Percentiles rank a stretch among this genome's conserved stretches.
phyloP scores from a whole-genome alignment of 2,888 invertebrate genomes.

The Incurvaria masculella region DNA sequence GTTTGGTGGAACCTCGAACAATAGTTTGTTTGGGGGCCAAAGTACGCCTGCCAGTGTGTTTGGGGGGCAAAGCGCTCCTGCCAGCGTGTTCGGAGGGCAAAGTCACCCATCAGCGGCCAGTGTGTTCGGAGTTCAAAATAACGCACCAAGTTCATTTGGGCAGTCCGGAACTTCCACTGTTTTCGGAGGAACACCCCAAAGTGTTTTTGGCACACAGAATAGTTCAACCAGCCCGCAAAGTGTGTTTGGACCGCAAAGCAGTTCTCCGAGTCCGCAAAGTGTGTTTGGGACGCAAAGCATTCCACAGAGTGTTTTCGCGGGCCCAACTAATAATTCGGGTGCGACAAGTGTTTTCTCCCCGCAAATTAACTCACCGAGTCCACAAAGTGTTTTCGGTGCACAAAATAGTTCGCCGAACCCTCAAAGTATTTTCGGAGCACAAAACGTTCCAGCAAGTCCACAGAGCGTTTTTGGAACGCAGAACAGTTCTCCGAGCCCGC shows the following conservation, averaged over 20 bases:
- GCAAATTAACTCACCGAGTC: constrained; percentile 12
- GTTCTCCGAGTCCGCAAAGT: constrained; percentile 17
- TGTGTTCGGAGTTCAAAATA: constrained; percentile 13
- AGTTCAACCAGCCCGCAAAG: constrained; percentile 16
- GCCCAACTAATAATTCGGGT: not conserved
- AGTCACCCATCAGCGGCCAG: constrained; percentile 17
- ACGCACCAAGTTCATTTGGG: constrained; percentile 13
- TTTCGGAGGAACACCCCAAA: too few species aligned
- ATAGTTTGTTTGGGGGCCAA: constrained; percentile 13
- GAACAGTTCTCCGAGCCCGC: not conserved
- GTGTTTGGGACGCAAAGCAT: constrained; percentile 11
- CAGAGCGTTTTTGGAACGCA: not conserved
- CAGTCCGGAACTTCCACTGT: too few species aligned
- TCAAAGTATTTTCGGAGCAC: not conserved
- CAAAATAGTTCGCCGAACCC: not conserved
- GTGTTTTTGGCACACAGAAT: constrained; percentile 9
- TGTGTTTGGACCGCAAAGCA: constrained; percentile 13
- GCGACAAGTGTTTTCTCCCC: too few species aligned
- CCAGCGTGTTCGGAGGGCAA: constrained; percentile 6
- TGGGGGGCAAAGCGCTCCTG: constrained; percentile 4
- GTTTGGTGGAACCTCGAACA: constrained; percentile 14
- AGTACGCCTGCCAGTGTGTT: constrained; percentile 15
- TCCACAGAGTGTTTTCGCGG: constrained; percentile 12
- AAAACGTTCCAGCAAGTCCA: not conserved
- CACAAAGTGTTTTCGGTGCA: constrained; percentile 24